Evolutionary conservation across 2,797 vertebrate species (phyloP).

Genomic region (Holocentrus rufus): DNA sequence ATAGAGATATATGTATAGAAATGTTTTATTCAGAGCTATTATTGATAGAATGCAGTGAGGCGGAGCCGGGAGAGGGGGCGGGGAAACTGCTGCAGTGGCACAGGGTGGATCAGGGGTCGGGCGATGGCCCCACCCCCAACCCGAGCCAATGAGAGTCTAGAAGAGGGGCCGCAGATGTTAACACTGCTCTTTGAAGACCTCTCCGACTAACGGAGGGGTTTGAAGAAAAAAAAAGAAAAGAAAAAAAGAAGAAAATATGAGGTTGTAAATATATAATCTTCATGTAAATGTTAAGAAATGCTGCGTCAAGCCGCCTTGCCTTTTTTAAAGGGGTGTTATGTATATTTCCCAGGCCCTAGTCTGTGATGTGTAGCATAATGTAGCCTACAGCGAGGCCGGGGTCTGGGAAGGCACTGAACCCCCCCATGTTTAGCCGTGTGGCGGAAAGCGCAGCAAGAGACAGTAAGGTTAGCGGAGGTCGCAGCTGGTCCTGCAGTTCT

Average conservation of each 20-base stretch:
- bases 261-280: slow-evolving; percentile 88
- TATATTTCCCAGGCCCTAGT: slow-evolving; percentile 42
- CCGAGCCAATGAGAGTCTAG: slow-evolving; percentile 60
- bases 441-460: slow-evolving; percentile 74
- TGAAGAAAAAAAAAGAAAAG: slow-evolving; percentile 51
- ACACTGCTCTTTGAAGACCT: slow-evolving; percentile 82
- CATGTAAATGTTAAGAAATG: slow-evolving; percentile 79
- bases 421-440: slow-evolving; percentile 49
- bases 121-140: slow-evolving; percentile 25
- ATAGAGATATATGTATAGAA: slow-evolving; percentile 88
- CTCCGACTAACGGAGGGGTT: slow-evolving; percentile 69
- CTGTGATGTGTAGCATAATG: slow-evolving; percentile 61
- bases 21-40: slow-evolving; percentile 89
- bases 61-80: slow-evolving; percentile 72
- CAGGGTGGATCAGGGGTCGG: slow-evolving; percentile 34
- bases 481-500: slow-evolving; percentile 84
- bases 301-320: slow-evolving; percentile 72
- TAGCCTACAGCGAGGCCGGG: slow-evolving; percentile 54
- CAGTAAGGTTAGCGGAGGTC: slow-evolving; percentile 76
- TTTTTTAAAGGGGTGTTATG: slow-evolving; percentile 47
- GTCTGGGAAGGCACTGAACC: slow-evolving; percentile 32
- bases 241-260: slow-evolving; percentile 72
- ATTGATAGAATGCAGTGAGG: slow-evolving; percentile 85
- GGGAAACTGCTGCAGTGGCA: slow-evolving; percentile 69
- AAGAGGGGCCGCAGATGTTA: slow-evolving; percentile 83